Conservation (phyloP, 2,888 invertebrate species). For the Candidula unifasciata region DNA sequence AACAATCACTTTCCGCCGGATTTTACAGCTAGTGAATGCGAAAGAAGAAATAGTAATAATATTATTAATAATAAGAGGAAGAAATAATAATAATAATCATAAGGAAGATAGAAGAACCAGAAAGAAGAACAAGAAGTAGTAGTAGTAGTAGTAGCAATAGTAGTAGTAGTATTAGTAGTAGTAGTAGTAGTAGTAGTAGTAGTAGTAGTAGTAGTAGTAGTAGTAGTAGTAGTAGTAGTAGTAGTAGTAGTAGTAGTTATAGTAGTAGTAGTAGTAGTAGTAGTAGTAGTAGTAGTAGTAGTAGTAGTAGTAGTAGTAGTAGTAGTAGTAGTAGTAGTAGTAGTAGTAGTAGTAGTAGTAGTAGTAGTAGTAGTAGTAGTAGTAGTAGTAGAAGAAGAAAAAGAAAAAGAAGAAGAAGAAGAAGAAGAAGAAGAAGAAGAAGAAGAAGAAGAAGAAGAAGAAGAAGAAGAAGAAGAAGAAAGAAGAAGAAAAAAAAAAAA, state of each 20-base stretch:
- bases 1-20: too few species aligned
- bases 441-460: too few species aligned
- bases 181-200: not conserved
- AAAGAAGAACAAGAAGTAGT: not conserved
- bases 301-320: slow-evolving; percentile 22
- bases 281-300: slow-evolving; percentile 24
- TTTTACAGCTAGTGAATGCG: too few species aligned
- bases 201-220: slow-evolving; percentile 33
- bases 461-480: too few species aligned
- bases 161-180: too few species aligned
- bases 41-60: too few species aligned
- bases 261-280: slow-evolving; percentile 22
- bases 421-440: too few species aligned
- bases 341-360: slow-evolving; percentile 27
- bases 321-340: slow-evolving; percentile 22
- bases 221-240: slow-evolving; percentile 35
- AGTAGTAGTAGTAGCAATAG: slow-evolving; percentile 26
- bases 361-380: slow-evolving; percentile 22
- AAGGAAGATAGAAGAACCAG: not conserved
- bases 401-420: too few species aligned
- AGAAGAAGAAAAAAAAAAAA: too few species aligned
- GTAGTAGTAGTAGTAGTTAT: slow-evolving; percentile 33
- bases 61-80: too few species aligned
- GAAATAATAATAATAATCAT: too few species aligned
- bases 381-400: not conserved